phyloP scores from a whole-genome alignment of 2,888 invertebrate genomes.

The Lasioglossum leucozonium region DNA sequence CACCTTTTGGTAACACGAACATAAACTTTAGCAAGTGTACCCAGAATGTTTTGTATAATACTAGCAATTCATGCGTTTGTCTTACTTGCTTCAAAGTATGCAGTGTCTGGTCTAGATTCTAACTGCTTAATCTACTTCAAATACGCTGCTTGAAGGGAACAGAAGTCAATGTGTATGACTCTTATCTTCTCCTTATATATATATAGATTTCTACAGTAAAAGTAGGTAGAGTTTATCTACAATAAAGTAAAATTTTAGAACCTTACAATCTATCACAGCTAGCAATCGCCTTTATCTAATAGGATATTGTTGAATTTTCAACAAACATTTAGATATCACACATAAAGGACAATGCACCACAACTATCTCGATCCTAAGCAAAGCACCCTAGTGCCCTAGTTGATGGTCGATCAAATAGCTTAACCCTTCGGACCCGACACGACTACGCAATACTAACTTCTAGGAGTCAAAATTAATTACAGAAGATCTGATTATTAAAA shows the following conservation, averaged over 20 bases:
- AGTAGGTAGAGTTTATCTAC: too few relatives aligned
- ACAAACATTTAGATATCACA: neutral
- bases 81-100: neutral
- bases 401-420: too few relatives aligned
- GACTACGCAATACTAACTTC: too few relatives aligned
- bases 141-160: neutral
- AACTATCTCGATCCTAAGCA: neutral
- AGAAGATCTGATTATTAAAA: neutral
- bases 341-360: neutral
- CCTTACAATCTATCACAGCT: neutral
- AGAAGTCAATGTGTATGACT: neutral
- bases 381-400: neutral
- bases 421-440: too few relatives aligned
- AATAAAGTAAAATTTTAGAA: too few relatives aligned
- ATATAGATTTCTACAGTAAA: too few relatives aligned
- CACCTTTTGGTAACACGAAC: slow-evolving; percentile 1
- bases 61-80: neutral
- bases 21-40: neutral
- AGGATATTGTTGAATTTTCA: neutral
- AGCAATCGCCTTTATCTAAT: neutral
- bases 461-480: neutral
- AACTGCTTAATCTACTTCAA: neutral
- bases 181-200: too few relatives aligned
- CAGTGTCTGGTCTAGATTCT: neutral
- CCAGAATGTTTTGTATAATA: neutral